Percentiles rank a stretch among this genome's conserved stretches.
phyloP scores from a whole-genome alignment of 2,888 invertebrate genomes.

The Neoitamus cyanurus region DNA sequence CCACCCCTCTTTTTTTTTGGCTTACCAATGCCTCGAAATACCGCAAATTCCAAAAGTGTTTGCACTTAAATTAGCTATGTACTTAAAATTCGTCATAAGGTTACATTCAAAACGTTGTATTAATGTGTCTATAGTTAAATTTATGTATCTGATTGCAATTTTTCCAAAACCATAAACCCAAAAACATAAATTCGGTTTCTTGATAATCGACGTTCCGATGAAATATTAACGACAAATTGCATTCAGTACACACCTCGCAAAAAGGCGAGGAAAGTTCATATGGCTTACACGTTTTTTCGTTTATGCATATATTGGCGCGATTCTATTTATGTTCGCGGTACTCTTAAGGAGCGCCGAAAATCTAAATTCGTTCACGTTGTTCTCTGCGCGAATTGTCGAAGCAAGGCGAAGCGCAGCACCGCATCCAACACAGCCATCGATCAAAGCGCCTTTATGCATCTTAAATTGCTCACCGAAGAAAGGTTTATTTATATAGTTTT shows the following conservation, averaged over 20 bases:
- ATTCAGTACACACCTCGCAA: not conserved
- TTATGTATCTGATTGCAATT: not conserved
- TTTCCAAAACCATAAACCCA: not conserved
- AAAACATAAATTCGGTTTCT: not conserved
- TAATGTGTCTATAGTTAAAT: too few relatives aligned
- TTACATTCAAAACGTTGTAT: too few relatives aligned
- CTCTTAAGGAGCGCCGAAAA: not conserved
- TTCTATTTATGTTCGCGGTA: not conserved
- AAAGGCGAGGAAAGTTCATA: not conserved
- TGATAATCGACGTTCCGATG: not conserved
- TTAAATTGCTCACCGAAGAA: conserved; percentile 32
- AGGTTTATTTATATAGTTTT: conserved; percentile 22
- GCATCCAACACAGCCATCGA: not conserved
- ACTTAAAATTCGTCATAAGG: too few relatives aligned
- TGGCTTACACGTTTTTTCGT: not conserved
- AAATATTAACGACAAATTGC: not conserved
- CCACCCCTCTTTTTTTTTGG: too few relatives aligned
- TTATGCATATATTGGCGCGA: not conserved
- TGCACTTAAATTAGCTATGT: too few relatives aligned
- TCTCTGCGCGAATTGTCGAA: not conserved
- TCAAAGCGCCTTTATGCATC: not conserved
- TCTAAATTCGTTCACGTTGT: conserved; percentile 6
- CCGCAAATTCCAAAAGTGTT: too few relatives aligned
- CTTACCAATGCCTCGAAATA: too few relatives aligned
- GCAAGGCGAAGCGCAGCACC: not conserved